A percentile compares a stretch with the other conserved stretches of the same genome.
Evolutionary conservation across 1,140 invertebrate genomes (phyloP).

Genomic region (Scaptomyza hsui): DNA sequence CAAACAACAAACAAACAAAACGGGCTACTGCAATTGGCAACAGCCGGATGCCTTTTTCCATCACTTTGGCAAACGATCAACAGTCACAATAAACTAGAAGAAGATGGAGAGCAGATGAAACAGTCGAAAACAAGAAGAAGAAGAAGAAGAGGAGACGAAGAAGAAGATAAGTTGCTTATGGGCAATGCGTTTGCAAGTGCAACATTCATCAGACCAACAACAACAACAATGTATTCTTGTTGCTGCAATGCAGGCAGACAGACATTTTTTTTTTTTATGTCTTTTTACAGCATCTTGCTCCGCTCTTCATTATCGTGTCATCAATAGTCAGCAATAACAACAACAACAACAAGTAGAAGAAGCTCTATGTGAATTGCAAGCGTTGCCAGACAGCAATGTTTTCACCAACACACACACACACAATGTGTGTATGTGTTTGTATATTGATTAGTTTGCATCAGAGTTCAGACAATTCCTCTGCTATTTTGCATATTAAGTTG

Average conservation of each 20-base stretch:
- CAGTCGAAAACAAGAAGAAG: background rate
- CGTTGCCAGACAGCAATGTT: conserved; percentile 33
- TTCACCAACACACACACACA: conserved; percentile 7
- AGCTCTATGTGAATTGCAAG: conserved; percentile 25
- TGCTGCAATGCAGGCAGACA: conserved; percentile 70
- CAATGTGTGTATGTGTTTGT: background rate
- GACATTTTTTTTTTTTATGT: conserved; percentile 69
- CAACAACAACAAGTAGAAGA: conserved; percentile 16
- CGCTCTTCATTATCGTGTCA: conserved; percentile 61
- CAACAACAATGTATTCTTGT: conserved; percentile 40
- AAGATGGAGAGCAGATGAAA: background rate
- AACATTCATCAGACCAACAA: conserved; percentile 40
- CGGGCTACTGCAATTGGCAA: conserved; percentile 67
- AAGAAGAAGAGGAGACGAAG: background rate
- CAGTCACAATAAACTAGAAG: conserved; percentile 8
- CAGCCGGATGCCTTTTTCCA: conserved; percentile 67
- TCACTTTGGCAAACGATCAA: conserved; percentile 57
- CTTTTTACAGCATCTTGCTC: conserved; percentile 39
- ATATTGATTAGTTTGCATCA: conserved; percentile 54
- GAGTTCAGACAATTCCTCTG: conserved; percentile 13
- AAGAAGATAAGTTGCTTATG: conserved; percentile 29
- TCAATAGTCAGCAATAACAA: conserved; percentile 20
- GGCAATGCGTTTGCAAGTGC: conserved; percentile 43
- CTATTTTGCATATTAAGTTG: conserved; percentile 55
- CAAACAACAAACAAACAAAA: conserved; percentile 48